Conservation (phyloP, 1,140 invertebrate species). For the Rhynchophorus ferrugineus region DNA sequence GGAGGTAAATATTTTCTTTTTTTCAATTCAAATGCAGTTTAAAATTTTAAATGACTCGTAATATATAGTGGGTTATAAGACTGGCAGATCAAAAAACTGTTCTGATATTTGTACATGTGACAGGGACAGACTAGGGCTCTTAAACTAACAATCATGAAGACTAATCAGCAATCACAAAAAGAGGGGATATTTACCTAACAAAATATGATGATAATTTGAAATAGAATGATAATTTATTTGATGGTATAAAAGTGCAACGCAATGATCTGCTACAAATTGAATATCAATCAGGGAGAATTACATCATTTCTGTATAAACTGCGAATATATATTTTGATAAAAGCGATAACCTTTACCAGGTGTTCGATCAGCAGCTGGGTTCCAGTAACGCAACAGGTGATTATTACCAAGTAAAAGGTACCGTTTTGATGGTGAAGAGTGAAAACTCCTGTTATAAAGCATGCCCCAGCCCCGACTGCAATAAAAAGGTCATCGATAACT, state of each 20-base stretch:
- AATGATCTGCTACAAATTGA: no score
- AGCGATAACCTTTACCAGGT: constrained; percentile 7
- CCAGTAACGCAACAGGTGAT: constrained; percentile 45
- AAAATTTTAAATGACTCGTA: background rate
- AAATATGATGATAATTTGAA: no score
- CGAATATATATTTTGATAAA: background rate
- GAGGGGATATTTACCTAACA: no score
- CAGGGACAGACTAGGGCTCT: no score
- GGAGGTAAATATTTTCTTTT: constrained; percentile 47
- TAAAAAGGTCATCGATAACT: constrained; percentile 86
- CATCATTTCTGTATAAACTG: background rate
- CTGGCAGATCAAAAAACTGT: no score
- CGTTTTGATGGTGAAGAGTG: constrained; percentile 59
- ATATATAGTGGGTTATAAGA: background rate
- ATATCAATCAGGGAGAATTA: no score
- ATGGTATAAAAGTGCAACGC: no score
- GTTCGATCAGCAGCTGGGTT: constrained; percentile 11
- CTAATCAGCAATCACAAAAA: no score
- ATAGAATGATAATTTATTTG: no score
- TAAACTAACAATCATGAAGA: no score
- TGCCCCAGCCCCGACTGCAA: constrained; percentile 83
- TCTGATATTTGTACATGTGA: no score
- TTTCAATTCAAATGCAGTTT: no score
- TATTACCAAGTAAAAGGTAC: constrained; percentile 67
- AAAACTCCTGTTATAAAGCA: constrained; percentile 83